Evolutionary conservation across 2,113 vertebrate species (phyloP).

Genomic region (Caracal caracal): DNA sequence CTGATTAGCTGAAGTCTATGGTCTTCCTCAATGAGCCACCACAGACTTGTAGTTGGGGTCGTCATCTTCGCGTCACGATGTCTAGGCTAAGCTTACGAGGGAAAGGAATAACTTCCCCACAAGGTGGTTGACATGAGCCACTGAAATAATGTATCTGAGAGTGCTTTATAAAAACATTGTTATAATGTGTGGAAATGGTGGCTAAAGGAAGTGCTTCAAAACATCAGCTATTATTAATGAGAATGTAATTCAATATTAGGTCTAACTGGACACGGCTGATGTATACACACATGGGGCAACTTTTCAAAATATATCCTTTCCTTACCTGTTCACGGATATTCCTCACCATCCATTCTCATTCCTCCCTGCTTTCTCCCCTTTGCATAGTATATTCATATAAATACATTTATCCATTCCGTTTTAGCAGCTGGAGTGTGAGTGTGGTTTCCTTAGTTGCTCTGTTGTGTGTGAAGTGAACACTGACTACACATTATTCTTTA

Average conservation of each 20-base stretch:
- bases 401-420: neutral
- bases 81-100: neutral
- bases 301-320: neutral
- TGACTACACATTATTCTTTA: constrained; percentile 39
- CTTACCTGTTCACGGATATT: neutral
- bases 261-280: neutral
- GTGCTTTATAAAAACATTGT: neutral
- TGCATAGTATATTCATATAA: neutral
- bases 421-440: neutral
- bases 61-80: neutral
- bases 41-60: neutral
- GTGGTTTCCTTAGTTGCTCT: constrained; percentile 21
- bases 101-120: neutral
- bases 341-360: neutral
- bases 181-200: neutral
- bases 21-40: neutral
- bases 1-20: neutral
- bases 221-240: neutral
- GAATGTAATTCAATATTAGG: neutral
- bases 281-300: neutral
- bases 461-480: neutral
- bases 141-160: neutral
- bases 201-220: neutral
- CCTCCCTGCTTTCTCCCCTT: neutral
- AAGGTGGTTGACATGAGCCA: neutral